Conservation (phyloP, 2,113 vertebrate genomes). For the Perccottus glenii region DNA sequence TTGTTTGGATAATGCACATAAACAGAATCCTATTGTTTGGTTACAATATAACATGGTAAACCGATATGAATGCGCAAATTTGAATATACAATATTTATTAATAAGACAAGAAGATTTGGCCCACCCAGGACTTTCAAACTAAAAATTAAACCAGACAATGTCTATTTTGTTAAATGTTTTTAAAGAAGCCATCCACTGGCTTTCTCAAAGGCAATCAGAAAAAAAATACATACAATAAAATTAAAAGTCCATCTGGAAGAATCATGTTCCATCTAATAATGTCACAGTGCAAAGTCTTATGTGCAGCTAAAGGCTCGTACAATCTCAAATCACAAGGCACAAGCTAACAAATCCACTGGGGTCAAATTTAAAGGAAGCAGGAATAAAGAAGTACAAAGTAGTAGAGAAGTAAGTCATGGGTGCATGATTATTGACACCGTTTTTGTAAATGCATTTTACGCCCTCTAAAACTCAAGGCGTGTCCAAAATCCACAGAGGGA, state of each 20-base stretch:
- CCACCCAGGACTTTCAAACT: neutral
- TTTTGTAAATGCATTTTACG: too few species aligned
- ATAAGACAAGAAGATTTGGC: neutral
- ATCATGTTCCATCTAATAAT: conserved; percentile 15
- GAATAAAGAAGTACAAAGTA: neutral
- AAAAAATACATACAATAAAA: conserved; percentile 7
- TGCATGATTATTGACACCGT: too few species aligned
- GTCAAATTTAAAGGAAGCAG: neutral
- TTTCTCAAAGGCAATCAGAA: conserved; percentile 12
- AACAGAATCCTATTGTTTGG: conserved; percentile 7
- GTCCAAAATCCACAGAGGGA: conserved; percentile 2
- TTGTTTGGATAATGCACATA: too few species aligned
- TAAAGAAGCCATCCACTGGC: conserved; percentile 9
- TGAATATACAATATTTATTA: conserved; percentile 3
- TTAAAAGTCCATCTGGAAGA: conserved; percentile 8
- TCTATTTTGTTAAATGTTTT: neutral
- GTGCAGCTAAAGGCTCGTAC: conserved; percentile 53
- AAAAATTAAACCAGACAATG: neutral
- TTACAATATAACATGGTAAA: conserved; percentile 26
- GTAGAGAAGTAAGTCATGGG: neutral
- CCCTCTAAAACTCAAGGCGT: neutral
- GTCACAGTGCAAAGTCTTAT: conserved; percentile 71
- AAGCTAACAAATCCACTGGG: conserved; percentile 28
- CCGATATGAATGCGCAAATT: neutral
- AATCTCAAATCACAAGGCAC: conserved; percentile 69